phyloP scores from a whole-genome alignment of 1,140 invertebrate species.

The Eciton burchellii region DNA sequence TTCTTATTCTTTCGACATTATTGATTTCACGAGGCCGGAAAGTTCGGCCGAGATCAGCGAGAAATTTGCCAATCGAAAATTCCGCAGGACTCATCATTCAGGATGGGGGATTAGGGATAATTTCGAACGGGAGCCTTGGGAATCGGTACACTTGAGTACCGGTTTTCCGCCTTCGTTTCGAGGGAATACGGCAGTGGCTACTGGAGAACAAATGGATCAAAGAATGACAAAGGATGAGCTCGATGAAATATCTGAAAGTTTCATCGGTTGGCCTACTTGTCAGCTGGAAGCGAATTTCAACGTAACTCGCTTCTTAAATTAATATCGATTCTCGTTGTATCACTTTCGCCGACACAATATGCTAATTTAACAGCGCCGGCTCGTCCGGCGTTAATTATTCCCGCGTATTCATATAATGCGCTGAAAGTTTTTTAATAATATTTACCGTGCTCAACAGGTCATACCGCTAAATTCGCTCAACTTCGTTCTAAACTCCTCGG shows the following conservation, averaged over 20 bases:
- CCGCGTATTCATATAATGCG: neutral
- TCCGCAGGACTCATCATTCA: neutral
- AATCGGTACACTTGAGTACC: neutral
- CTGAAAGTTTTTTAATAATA: conserved; percentile 19
- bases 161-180: conserved; percentile 9
- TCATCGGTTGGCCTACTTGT: conserved; percentile 27
- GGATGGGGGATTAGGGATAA: neutral
- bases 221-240: conserved; percentile 33
- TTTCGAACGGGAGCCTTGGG: neutral
- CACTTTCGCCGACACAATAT: neutral
- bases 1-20: too few relatives aligned
- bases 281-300: conserved; percentile 12
- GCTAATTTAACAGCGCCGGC: neutral
- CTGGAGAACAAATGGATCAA: conserved; percentile 14
- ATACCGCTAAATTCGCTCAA: neutral
- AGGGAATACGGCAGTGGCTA: neutral
- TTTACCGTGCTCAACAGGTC: neutral
- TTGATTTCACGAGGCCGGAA: too few relatives aligned
- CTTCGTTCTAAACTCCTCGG: neutral
- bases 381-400: conserved; percentile 13
- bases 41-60: neutral
- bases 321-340: conserved; percentile 18
- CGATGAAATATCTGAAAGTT: conserved; percentile 35
- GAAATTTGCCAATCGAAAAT: neutral
- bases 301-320: conserved; percentile 25